Percentiles rank a stretch among this genome's conserved stretches.
These are phyloP conservation scores for Hafferia zeledoni DNA, from an alignment of 2,797 vertebrate species.

Conservation along the genomic window DNA sequence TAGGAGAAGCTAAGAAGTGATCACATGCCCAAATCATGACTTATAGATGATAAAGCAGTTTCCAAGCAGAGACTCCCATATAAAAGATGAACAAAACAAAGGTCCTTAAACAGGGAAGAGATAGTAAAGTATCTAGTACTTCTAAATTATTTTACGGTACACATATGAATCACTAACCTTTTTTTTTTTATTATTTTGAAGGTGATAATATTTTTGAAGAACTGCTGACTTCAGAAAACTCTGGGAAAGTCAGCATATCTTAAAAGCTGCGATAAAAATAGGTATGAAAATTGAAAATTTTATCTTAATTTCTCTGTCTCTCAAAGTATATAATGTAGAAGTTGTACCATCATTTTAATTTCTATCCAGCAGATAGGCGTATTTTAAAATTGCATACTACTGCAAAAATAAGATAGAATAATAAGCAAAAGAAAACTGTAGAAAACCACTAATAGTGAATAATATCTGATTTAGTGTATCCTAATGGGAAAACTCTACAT, in stretches of 20 bases:
- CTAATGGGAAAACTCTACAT: not conserved
- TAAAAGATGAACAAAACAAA: not conserved
- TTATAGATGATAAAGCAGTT: not conserved
- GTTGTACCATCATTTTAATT: not conserved
- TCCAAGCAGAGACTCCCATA: not conserved
- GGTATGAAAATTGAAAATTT: conserved; percentile 10
- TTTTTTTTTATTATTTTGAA: not conserved
- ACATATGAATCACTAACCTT: not conserved
- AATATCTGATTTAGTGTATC: not conserved
- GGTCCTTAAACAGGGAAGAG: not conserved
- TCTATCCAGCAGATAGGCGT: not conserved
- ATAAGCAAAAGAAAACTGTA: not conserved
- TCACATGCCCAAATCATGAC: not conserved
- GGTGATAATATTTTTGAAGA: conserved; percentile 4
- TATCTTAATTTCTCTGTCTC: conserved; percentile 27
- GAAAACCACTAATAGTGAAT: not conserved
- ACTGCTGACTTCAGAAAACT: conserved; percentile 27
- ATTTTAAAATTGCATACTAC: not conserved
- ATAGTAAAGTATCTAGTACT: not conserved
- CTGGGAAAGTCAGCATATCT: not conserved
- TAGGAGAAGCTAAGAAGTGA: not conserved
- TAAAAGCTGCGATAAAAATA: conserved; percentile 6
- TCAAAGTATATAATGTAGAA: not conserved
- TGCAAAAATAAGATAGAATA: conserved; percentile 7
- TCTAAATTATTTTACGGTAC: not conserved